Evolutionary conservation across 2,113 vertebrate species (phyloP).

Genomic region (Todiramphus chloris): DNA sequence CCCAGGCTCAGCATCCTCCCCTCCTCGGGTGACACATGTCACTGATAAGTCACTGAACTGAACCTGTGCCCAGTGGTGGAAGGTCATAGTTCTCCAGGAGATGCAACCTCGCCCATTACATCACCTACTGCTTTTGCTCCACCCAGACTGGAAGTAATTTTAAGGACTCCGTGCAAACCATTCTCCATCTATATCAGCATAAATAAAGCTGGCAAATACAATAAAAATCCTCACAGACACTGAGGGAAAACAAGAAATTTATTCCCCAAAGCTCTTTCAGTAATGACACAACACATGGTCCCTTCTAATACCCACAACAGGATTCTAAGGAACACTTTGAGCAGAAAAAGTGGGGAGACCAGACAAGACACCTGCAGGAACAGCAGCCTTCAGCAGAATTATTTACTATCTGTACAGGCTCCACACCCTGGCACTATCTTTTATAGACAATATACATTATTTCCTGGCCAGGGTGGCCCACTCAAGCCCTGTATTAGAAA

Average conservation of each 20-base stretch:
- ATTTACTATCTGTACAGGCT: neutral
- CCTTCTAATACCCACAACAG: neutral
- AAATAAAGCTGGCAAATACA: neutral
- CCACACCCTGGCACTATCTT: neutral
- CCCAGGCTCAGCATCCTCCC: neutral
- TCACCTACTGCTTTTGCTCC: neutral
- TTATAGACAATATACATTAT: neutral
- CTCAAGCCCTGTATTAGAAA: neutral
- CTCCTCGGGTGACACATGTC: neutral
- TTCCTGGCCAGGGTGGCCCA: neutral
- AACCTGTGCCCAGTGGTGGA: neutral
- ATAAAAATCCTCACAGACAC: neutral
- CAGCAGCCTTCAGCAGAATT: neutral
- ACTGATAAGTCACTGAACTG: neutral
- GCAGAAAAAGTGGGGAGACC: neutral
- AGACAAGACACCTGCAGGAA: neutral
- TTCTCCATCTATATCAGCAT: neutral
- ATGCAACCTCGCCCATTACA: neutral
- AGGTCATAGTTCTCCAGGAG: accelerated
- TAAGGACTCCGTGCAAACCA: neutral
- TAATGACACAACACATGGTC: neutral
- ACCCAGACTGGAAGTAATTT: neutral
- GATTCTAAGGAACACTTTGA: neutral
- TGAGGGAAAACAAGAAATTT: neutral
- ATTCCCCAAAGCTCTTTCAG: neutral